Evolutionary conservation across 2,797 vertebrate genomes (phyloP), one percentile per base, ranked within the genome.

Genomic region (Esox lucius): DNA sequence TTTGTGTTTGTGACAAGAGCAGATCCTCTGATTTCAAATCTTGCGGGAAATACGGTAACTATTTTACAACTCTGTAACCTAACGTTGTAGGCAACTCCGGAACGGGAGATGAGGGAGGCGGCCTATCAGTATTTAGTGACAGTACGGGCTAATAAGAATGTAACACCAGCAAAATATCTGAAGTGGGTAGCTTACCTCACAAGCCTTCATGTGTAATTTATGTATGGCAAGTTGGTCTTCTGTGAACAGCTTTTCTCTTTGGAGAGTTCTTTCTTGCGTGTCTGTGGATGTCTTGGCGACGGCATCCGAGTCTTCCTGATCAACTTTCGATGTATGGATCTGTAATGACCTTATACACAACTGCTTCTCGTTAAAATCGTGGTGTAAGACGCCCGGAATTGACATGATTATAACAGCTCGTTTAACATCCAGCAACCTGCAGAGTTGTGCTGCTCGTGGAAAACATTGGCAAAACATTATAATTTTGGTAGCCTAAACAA

Each of bases 181-280:
- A 56, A 39, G 5, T 5, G 33, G 33, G 33, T 5, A n/a, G 51
- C 51, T 56, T 56, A 61, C 56, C 56, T 61, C 9, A 61, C 56
- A 24, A 24, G 56, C 56, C 6, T 61, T 24, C 5, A 9, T 61
- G 56, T 61, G 56, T 61, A 61, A 61, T 24, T 61, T 61, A 24
- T 61, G 56, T 24, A 61, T 61, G 56, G 56, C 56, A 61, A 61
- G 56, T 61, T 61, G 56, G 3, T 61, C 56, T 6, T 61, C 56
- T 61, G 56, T 61, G 2, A 61, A 26, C 22, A 12, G 22, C 24
- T 24, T 61, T 24, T 61, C 56, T 0, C 56, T 61, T 56, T 11
- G 7, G 19, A 19, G 17, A 17, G 5, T 53, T 59, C 19, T 24
- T 61, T 61, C 56, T 61, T 61, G 56, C 56, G 4, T 26, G 22